A percentile compares a stretch with the other conserved stretches of the same genome.
Evolutionary conservation across 2,888 invertebrate species (phyloP).

Genomic region (Cheilosia vulpina): DNA sequence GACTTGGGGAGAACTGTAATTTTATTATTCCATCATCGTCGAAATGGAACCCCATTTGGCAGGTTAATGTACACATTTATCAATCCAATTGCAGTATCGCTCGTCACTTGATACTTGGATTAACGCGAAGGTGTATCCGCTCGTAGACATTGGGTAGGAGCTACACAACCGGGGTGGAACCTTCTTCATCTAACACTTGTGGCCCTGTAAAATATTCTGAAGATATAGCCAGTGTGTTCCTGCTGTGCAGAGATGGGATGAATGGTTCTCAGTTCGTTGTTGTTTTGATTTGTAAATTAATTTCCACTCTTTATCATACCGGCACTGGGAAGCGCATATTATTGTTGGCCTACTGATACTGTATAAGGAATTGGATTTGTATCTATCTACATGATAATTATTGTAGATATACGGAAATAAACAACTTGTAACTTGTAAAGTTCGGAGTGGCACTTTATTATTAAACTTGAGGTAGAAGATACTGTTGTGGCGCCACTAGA

Average conservation of each 20-base stretch:
- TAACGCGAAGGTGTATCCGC: conserved; percentile 22
- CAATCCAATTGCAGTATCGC: conserved; percentile 51
- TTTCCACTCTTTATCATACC: conserved; percentile 28
- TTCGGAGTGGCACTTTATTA: conserved; percentile 32
- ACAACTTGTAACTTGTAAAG: conserved; percentile 3
- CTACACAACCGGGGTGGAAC: background rate
- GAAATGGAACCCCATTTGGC: conserved; percentile 37
- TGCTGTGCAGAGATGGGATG: conserved; percentile 10
- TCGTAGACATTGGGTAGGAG: background rate
- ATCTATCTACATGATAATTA: conserved; percentile 16
- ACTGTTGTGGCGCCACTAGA: too few relatives aligned
- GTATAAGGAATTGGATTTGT: background rate
- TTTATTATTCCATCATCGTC: conserved; percentile 47
- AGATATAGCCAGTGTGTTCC: background rate
- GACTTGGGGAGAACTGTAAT: conserved; percentile 23
- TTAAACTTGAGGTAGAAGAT: too few relatives aligned
- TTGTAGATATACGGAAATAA: conserved; percentile 23
- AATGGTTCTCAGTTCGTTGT: conserved; percentile 1
- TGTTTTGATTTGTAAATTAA: conserved; percentile 57
- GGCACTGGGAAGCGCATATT: conserved; percentile 5
- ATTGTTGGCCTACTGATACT: conserved; percentile 7
- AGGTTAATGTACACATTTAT: conserved; percentile 50
- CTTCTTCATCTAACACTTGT: background rate
- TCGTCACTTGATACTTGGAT: conserved; percentile 50
- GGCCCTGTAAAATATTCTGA: conserved; percentile 11